Evolutionary conservation across 2,113 vertebrate genomes (phyloP).

Genomic region (Balaenoptera acutorostrata): DNA sequence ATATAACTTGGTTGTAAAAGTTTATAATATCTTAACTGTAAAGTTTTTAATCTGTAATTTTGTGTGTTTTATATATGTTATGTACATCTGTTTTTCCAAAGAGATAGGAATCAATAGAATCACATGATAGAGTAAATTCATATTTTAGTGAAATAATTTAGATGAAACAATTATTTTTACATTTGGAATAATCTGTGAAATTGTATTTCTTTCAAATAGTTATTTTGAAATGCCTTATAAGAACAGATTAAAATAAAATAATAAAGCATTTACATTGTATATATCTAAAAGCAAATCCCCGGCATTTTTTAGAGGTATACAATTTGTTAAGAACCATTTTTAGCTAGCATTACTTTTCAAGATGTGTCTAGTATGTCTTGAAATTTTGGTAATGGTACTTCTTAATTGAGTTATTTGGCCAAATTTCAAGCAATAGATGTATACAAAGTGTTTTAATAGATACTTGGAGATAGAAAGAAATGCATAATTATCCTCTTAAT

Average conservation of each 20-base stretch:
- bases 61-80: not conserved
- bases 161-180: not conserved
- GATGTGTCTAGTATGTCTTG: not conserved
- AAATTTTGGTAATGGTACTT: slow-evolving; percentile 16
- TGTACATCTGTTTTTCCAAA: not conserved
- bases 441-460: not conserved
- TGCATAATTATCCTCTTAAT: not conserved
- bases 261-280: not conserved
- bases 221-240: slow-evolving; percentile 17
- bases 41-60: not conserved
- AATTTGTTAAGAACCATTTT: slow-evolving; percentile 3
- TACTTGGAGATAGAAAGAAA: slow-evolving; percentile 12
- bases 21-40: not conserved
- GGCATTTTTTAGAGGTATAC: not conserved
- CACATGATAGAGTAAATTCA: not conserved
- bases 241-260: not conserved
- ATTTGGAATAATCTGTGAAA: not conserved
- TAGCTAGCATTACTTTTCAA: not conserved
- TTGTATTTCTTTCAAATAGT: not conserved
- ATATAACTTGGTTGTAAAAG: not conserved
- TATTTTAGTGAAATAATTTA: not conserved
- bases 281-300: not conserved
- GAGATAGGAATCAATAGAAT: not conserved
- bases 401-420: not conserved
- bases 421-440: not conserved